Percentiles rank a stretch among this genome's conserved stretches.
Evolutionary conservation across 2,888 invertebrate genomes (phyloP).

Genomic region (Megastigmus dorsalis): DNA sequence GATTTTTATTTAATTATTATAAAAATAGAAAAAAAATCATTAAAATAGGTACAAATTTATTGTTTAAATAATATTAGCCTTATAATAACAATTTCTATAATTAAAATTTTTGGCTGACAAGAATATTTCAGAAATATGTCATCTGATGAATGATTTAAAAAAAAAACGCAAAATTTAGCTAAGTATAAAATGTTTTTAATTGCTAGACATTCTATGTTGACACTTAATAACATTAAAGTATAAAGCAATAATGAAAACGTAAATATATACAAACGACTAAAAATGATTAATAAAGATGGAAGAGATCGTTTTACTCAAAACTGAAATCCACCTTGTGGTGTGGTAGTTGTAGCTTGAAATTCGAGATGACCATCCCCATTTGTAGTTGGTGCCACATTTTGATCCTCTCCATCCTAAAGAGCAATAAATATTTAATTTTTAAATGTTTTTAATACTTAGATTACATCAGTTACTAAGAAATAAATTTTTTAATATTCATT

Average conservation of each 20-base stretch:
- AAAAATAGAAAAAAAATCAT: conserved; percentile 44
- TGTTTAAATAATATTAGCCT: conserved; percentile 17
- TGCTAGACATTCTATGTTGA: conserved; percentile 14
- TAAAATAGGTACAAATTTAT: conserved; percentile 37
- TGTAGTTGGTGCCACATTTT: conserved; percentile 57
- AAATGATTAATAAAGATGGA: conserved; percentile 11
- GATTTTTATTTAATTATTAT: conserved; percentile 42
- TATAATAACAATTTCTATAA: conserved; percentile 27
- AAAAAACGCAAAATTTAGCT: conserved; percentile 15
- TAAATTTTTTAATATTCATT: no score
- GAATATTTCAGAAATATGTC: conserved; percentile 10
- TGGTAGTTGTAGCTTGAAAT: conserved; percentile 61
- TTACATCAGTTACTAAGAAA: no score
- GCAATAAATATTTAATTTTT: conserved; percentile 32
- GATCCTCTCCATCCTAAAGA: conserved; percentile 63
- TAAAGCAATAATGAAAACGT: conserved; percentile 42
- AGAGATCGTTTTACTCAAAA: conserved; percentile 55
- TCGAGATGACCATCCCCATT: conserved; percentile 63
- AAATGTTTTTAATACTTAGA: conserved; percentile 25
- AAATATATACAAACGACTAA: conserved; percentile 48
- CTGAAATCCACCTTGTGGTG: conserved; percentile 64
- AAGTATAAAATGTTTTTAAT: conserved; percentile 29
- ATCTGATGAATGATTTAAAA: conserved; percentile 19
- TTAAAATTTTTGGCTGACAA: conserved; percentile 14
- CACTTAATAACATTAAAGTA: conserved; percentile 32